Evolutionary conservation across 2,888 invertebrate species (phyloP).

Genomic region (Cryptus armator): DNA sequence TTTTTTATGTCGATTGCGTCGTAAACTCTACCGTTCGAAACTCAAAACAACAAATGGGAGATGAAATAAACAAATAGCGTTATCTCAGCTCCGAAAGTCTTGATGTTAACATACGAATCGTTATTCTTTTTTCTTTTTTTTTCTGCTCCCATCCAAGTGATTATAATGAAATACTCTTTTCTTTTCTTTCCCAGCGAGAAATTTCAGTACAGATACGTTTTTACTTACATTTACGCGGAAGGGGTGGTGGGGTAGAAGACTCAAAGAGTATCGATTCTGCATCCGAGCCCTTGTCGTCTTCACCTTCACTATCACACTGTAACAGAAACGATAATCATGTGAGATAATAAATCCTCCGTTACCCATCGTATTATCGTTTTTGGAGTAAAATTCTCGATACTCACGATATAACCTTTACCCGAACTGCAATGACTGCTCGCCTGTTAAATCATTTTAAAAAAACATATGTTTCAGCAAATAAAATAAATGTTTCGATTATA

Average conservation of each 20-base stretch:
- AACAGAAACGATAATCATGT: conserved; percentile 81
- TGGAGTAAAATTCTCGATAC: conserved; percentile 85
- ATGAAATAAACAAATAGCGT: not conserved
- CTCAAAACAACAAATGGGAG: not conserved
- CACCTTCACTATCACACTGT: conserved; percentile 97
- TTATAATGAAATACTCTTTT: not conserved
- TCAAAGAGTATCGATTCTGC: conserved; percentile 90
- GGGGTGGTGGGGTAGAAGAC: conserved; percentile 88
- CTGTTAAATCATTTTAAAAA: conserved; percentile 86
- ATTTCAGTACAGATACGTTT: not conserved
- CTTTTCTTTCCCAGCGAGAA: not conserved
- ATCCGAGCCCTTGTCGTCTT: conserved; percentile 95
- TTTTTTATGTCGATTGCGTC: not conserved
- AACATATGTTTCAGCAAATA: conserved; percentile 76
- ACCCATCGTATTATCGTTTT: conserved; percentile 52
- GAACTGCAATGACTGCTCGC: conserved; percentile 97
- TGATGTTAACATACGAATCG: too few relatives aligned
- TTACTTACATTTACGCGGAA: conserved; percentile 86
- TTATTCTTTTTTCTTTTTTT: too few relatives aligned
- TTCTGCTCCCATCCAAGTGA: too few relatives aligned
- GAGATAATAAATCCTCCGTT: conserved; percentile 64
- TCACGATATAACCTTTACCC: conserved; percentile 98
- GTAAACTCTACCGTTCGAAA: not conserved
- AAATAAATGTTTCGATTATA: not conserved
- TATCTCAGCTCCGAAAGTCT: too few relatives aligned